Base-by-base conservation (phyloP, 2,113 vertebrate species). In the Ceratotherium simum region DNA sequence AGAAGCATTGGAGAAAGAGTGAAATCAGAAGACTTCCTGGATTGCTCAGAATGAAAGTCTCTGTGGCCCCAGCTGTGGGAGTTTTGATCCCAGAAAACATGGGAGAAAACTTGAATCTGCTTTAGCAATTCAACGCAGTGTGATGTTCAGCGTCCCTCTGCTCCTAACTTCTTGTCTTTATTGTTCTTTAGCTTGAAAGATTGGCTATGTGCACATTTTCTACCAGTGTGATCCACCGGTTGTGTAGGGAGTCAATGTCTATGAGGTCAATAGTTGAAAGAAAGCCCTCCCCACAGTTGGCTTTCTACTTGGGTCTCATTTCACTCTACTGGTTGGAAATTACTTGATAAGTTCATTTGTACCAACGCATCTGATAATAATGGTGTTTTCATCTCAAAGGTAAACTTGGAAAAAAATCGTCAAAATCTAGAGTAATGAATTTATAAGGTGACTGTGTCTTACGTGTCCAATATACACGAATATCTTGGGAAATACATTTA, bases 341-440 rank as follows among this genome's bases (percentile, higher is more conserved):
- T 51, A 31, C 65, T 14, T 20, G 60, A 16, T 80, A 80, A 51
- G 10, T 95, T 46, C n/a, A 62, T 70, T 76, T 51, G 8, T 25
- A 85, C 20, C 56, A 54, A 90, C 17, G 31, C 25, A 6, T 75
- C 29, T 67, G 60, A 79, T 75, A 42, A 42, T 51, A 85, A 90
- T 16, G 18, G 27, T 88, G 10, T 80, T 94, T 96, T 87, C 56
- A 81, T 85, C 31, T 67, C 48, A 62, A 82, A 73, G 48, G 46
- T 51, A 80, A 95, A 69, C 25, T 67, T 85, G 79, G 51, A 54
- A 93, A 89, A 65, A 70, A 58, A 36, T 67, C 51, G 42, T 80
- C 46, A 90, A 76, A 86, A 94, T 85, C 33, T 92, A 90, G 27
- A 65, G n/a, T 64, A 58, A 64, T 86, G n/a, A 48, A 67, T 60